These are phyloP conservation scores for Poicephalus meyeri DNA, from an alignment of 2,113 vertebrate species.

Conservation along the genomic window DNA sequence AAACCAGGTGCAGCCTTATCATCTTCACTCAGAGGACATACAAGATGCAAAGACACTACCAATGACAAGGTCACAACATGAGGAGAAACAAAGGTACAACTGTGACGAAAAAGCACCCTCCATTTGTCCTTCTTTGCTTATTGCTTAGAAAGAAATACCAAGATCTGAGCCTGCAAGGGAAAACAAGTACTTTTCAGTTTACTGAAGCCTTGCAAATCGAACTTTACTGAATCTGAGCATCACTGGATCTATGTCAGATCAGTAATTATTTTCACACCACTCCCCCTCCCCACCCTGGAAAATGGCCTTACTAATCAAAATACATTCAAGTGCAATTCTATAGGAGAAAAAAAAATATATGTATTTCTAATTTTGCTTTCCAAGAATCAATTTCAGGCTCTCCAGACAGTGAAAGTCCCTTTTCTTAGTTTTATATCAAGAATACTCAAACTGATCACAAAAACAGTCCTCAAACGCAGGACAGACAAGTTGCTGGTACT, in stretches of 20 bases:
- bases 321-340: background rate
- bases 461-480: background rate
- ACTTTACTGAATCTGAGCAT: background rate
- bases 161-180: background rate
- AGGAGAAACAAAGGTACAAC: background rate
- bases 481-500: background rate
- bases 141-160: background rate
- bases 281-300: background rate
- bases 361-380: background rate
- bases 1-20: background rate
- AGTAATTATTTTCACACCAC: background rate
- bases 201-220: background rate
- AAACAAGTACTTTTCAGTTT: background rate
- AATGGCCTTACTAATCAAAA: background rate
- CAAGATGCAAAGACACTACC: background rate
- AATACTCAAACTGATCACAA: background rate
- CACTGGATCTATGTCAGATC: background rate
- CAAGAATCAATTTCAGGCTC: background rate
- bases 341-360: background rate
- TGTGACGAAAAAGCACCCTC: background rate
- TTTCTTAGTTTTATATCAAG: background rate
- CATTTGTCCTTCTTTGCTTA: background rate
- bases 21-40: background rate
- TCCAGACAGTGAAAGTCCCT: background rate
- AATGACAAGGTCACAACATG: background rate